Conservation (phyloP, 1,140 invertebrate genomes). For the Papilio dardanus region DNA sequence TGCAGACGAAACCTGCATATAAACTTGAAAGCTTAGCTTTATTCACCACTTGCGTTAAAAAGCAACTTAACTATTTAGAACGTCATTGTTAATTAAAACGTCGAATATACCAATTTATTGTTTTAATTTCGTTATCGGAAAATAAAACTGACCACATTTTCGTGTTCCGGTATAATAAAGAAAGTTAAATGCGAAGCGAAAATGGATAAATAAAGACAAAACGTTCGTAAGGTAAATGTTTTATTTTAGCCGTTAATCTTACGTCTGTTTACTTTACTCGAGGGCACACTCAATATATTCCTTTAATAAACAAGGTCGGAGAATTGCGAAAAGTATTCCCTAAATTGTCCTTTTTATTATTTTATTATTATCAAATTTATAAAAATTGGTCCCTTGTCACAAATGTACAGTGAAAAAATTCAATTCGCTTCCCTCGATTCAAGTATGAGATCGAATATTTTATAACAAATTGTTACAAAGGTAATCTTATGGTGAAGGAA, state of each 20-base stretch:
- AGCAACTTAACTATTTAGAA: no score
- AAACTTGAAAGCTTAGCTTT: no score
- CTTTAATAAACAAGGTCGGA: neutral
- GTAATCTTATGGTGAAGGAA: no score
- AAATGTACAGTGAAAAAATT: neutral
- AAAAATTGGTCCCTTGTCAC: neutral
- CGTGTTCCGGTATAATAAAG: conserved; percentile 23
- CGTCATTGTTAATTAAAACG: neutral
- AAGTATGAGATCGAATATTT: no score
- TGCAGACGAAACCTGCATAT: no score
- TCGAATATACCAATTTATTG: neutral
- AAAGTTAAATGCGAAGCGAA: conserved; percentile 16
- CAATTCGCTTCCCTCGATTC: no score
- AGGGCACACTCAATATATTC: conserved; percentile 16
- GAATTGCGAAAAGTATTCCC: neutral
- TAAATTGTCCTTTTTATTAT: neutral
- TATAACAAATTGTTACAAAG: no score
- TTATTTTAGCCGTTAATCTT: conserved; percentile 21
- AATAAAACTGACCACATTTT: conserved; percentile 11
- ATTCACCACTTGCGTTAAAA: no score
- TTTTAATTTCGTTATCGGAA: neutral
- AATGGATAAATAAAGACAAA: conserved; percentile 16
- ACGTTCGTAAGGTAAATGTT: conserved; percentile 21
- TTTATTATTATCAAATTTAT: neutral
- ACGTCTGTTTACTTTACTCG: conserved; percentile 23